Percentiles rank a stretch among this genome's conserved stretches.
Conservation (phyloP, 2,113 vertebrate species). For the Oenanthe melanoleuca region DNA sequence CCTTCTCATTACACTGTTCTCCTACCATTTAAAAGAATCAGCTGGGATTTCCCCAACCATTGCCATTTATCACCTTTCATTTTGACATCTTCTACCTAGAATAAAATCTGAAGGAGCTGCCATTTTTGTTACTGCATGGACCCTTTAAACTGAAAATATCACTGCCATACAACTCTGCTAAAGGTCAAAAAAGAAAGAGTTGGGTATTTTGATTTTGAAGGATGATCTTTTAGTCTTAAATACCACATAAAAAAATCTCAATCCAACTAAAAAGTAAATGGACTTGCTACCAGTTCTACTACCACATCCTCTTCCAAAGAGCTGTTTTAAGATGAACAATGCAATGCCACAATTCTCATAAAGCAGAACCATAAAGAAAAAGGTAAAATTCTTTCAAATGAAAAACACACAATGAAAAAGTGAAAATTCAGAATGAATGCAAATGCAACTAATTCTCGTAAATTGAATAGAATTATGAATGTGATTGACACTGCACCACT, state of each 20-base stretch:
- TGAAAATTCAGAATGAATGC: not conserved
- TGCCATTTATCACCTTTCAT: not conserved
- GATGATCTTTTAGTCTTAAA: not conserved
- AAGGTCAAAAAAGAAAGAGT: not conserved
- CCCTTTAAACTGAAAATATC: conserved; percentile 6
- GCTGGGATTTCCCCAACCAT: not conserved
- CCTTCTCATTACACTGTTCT: not conserved
- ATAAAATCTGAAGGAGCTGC: not conserved
- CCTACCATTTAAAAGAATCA: not conserved
- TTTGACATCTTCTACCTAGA: not conserved
- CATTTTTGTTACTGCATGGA: not conserved
- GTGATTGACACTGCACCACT: fast-evolving
- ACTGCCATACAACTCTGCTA: not conserved
- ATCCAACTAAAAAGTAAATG: not conserved
- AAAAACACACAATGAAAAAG: not conserved
- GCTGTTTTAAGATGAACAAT: not conserved
- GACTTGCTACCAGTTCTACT: not conserved
- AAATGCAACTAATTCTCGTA: not conserved
- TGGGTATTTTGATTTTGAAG: not conserved
- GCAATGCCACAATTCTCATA: not conserved
- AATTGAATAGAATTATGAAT: fast-evolving
- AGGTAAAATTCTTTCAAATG: not conserved
- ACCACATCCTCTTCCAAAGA: not conserved
- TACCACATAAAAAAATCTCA: not conserved
- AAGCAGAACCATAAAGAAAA: not conserved